These are phyloP conservation scores for Drosophila subsilvestris DNA, from an alignment of 2,888 invertebrate species.

Conservation along the genomic window DNA sequence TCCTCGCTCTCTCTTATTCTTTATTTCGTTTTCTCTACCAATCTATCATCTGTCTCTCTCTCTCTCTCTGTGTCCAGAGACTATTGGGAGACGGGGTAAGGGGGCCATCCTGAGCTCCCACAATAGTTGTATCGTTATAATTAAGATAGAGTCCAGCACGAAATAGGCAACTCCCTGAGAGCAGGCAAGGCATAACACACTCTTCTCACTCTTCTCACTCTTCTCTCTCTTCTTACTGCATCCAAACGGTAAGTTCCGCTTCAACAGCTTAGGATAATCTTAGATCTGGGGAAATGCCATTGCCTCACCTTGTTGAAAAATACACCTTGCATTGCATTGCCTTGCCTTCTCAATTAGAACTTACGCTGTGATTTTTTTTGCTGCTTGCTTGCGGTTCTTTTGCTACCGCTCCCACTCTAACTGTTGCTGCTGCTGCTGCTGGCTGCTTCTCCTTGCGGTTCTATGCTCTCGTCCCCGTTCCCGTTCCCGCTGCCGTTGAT, in stretches of 20 bases:
- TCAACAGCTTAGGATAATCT: not conserved
- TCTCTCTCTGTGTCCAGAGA: not conserved
- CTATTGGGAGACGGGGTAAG: not conserved
- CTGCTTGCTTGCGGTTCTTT: not conserved
- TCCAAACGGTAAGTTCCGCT: not conserved
- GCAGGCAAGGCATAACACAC: not conserved
- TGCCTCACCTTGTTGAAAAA: not conserved
- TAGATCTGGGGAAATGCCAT: not conserved
- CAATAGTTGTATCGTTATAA: too few relatives aligned
- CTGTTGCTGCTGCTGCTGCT: not conserved
- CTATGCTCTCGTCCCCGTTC: slow-evolving; percentile 2
- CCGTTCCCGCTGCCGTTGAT: slow-evolving; percentile 18
- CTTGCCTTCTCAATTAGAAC: not conserved
- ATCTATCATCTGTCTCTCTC: not conserved
- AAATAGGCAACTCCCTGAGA: not conserved
- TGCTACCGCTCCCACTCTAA: not conserved
- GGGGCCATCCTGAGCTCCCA: not conserved
- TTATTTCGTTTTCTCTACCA: slow-evolving; percentile 9
- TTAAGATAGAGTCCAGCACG: too few relatives aligned
- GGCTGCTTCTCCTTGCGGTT: slow-evolving; percentile 4
- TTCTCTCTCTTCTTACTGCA: not conserved
- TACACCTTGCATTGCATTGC: not conserved
- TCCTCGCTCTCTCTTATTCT: not conserved
- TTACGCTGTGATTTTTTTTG: not conserved
- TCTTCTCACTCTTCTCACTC: too few relatives aligned